phyloP scores from a whole-genome alignment of 1,140 invertebrate species.

The Micrasema minimum region DNA sequence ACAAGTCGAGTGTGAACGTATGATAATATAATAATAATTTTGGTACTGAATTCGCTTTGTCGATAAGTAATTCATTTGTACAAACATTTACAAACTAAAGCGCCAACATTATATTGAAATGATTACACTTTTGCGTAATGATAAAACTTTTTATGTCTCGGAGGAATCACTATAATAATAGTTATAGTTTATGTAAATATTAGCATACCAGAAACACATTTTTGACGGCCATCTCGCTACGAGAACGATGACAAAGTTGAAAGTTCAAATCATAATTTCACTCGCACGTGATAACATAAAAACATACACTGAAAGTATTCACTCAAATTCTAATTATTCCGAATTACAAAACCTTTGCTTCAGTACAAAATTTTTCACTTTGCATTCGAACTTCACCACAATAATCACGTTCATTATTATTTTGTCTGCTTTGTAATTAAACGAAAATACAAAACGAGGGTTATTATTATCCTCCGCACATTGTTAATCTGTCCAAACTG shows the following conservation, averaged over 20 bases:
- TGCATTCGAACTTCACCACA: neutral
- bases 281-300: neutral
- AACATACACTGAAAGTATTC: neutral
- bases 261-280: constrained; percentile 4
- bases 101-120: no score
- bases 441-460: constrained; percentile 10
- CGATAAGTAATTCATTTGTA: no score
- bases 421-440: neutral
- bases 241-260: neutral
- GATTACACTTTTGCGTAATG: no score
- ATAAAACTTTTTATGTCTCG: no score
- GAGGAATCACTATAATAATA: no score
- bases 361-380: neutral
- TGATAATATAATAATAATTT: no score
- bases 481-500: neutral
- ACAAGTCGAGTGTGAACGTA: no score
- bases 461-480: constrained; percentile 1
- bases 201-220: constrained; percentile 24
- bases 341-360: neutral
- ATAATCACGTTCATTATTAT: neutral
- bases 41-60: no score
- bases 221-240: constrained; percentile 15
- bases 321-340: neutral
- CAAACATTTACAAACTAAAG: no score
- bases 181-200: no score